Evolutionary conservation across 2,113 vertebrate species (phyloP).

Genomic region (Zosterops japonicus): DNA sequence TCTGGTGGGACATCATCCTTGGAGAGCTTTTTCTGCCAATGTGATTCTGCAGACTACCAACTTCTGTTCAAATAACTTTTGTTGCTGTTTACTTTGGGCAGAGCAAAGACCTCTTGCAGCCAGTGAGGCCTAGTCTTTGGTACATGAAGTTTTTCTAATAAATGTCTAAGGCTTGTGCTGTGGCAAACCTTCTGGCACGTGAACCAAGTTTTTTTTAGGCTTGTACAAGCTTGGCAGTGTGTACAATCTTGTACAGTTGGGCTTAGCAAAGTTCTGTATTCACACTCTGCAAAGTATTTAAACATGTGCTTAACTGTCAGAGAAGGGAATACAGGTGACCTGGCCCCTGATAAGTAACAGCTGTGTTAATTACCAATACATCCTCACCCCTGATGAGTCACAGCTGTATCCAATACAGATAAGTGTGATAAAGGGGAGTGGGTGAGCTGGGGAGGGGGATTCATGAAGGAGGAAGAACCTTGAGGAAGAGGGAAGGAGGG

Average conservation of each 20-base stretch:
- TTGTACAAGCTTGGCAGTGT: not conserved
- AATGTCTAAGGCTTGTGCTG: not conserved
- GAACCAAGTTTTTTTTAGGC: not conserved
- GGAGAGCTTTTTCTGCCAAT: accelerated
- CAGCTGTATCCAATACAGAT: not conserved
- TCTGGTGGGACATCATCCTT: not conserved
- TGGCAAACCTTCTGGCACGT: not conserved
- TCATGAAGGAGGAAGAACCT: not conserved
- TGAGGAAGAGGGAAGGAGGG: not conserved
- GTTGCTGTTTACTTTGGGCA: not conserved
- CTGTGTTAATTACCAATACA: not conserved
- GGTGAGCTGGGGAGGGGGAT: not conserved
- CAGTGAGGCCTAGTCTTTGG: not conserved
- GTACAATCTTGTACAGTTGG: not conserved
- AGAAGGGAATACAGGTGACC: not conserved
- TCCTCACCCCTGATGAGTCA: no score
- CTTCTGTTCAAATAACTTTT: not conserved
- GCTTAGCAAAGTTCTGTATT: not conserved
- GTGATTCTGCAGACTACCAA: not conserved
- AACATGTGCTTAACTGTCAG: not conserved
- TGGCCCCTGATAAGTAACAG: not conserved
- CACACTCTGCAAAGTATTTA: not conserved
- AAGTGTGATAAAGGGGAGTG: not conserved
- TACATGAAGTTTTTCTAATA: not conserved
- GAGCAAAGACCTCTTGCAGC: not conserved